A percentile compares a stretch with the other conserved stretches of the same genome.
These are phyloP conservation scores for Erannis defoliaria DNA, from an alignment of 2,888 invertebrate genomes.

Conservation along the genomic window DNA sequence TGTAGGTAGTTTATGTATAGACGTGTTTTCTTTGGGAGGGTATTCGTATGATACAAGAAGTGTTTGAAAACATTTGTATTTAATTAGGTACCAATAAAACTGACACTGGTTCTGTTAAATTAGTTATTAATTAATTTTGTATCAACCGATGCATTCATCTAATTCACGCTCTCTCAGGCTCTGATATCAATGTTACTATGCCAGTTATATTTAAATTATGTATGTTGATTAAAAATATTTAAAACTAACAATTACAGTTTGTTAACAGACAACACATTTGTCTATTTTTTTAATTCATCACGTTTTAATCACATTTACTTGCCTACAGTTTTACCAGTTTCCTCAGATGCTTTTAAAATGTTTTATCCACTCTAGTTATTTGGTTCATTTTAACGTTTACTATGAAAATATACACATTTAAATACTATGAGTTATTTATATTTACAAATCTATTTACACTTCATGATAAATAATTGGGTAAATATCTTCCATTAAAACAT, in stretches of 20 bases:
- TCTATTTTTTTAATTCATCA: constrained; percentile 39
- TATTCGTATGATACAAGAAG: too few species aligned
- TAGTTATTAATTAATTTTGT: too few species aligned
- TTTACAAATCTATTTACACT: constrained; percentile 74
- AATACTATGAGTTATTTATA: constrained; percentile 71
- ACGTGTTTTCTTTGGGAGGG: too few species aligned
- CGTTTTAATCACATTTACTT: constrained; percentile 53
- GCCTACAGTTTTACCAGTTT: constrained; percentile 27
- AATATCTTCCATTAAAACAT: constrained; percentile 27
- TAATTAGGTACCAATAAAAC: too few species aligned
- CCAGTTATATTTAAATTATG: too few species aligned
- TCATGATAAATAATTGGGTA: constrained; percentile 51
- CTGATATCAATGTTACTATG: too few species aligned
- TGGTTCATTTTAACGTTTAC: constrained; percentile 84
- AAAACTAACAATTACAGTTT: background rate
- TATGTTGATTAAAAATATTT: too few species aligned
- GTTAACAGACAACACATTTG: constrained; percentile 8
- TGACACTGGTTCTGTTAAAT: background rate
- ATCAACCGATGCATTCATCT: too few species aligned
- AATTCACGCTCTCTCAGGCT: too few species aligned
- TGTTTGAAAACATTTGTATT: too few species aligned
- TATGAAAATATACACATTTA: constrained; percentile 85
- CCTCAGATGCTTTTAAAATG: constrained; percentile 43
- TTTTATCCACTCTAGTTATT: constrained; percentile 66
- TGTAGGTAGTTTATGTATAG: too few species aligned